Evolutionary conservation across 1,140 invertebrate genomes (phyloP), one percentile per base, ranked within the genome.

Genomic region (Trichonephila inaurata): DNA sequence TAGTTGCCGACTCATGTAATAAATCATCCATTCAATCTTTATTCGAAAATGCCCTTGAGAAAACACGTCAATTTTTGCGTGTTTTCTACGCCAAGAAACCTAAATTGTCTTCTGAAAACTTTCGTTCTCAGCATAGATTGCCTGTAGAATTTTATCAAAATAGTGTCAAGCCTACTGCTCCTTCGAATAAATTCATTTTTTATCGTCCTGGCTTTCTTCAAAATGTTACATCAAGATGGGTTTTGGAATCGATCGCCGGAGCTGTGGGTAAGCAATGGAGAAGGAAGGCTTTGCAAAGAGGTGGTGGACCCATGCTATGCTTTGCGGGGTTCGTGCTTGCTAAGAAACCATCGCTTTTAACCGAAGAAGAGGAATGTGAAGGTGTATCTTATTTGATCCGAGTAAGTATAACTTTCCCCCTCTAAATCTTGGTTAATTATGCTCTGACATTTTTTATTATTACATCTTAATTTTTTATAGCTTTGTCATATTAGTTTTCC

Each of bases 381-480:
- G 97, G 97, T 62, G 96, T 98, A 19, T 98, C 97, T 94, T 97
- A 97, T 96, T 97, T 98, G 96, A 98, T 98, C 89, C 96, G 97
- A 94, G 97, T 97, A 96, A 95, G 95, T 64, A n/a, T 62, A 1
- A 16, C 10, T 88, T 2, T 66, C 7, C 0, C 0, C 7, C 7
- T 51, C 51, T 51, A 7, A 51, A 51, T 51, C 7, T 10, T 12
- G 51, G 5, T 51, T 12, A 10, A 51, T 51, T 51, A 51, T 5
- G 5, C 5, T 12, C 51, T 51, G 0, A 12, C 10, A 40, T 51
- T 51, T 10, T 51, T 7, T 51, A 8, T 51, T 10, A 51, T 51
- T 51, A 0, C 51, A 10, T 51, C 51, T 10, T 51, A 51, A 51
- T 51, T 51, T 28, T 51, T 51, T 51, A 12, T 51, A 51, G 10